These are phyloP conservation scores for Eudasyphora cyanicolor DNA, from an alignment of 2,888 invertebrate species.

Conservation along the genomic window DNA sequence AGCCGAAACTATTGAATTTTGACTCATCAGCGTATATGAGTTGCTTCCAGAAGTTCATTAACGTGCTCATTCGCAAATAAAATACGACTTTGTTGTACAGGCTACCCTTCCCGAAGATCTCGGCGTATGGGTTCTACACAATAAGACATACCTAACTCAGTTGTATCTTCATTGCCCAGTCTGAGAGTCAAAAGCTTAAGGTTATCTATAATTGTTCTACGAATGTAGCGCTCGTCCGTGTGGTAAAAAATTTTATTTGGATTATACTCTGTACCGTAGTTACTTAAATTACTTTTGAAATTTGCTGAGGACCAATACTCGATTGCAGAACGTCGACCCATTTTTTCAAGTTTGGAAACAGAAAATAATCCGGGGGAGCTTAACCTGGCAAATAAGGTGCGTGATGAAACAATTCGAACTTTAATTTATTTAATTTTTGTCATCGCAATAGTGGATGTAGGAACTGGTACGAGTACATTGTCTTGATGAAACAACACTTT, in stretches of 20 bases:
- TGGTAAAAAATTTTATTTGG: neutral
- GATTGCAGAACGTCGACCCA: too few relatives aligned
- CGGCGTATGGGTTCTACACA: conserved; percentile 53
- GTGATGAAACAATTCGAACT: too few relatives aligned
- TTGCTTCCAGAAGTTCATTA: neutral
- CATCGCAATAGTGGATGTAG: too few relatives aligned
- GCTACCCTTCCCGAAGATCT: conserved; percentile 52
- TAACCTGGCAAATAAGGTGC: too few relatives aligned
- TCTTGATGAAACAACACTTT: too few relatives aligned
- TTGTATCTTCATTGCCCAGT: conserved; percentile 34
- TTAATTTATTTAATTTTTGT: too few relatives aligned
- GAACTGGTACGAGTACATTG: too few relatives aligned
- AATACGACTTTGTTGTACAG: neutral
- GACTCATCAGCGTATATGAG: conserved; percentile 46
- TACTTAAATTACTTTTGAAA: conserved; percentile 3
- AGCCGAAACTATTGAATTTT: conserved; percentile 58
- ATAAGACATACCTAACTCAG: conserved; percentile 41
- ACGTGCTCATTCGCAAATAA: neutral
- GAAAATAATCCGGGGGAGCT: too few relatives aligned
- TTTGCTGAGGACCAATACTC: neutral
- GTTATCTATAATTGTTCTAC: neutral
- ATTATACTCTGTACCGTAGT: neutral
- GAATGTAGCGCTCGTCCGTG: neutral
- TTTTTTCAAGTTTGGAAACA: too few relatives aligned
- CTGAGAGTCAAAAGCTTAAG: conserved; percentile 38